A percentile compares a stretch with the other conserved stretches of the same genome.
Evolutionary conservation across 2,797 vertebrate species (phyloP).

Genomic region (Eremophila alpestris): DNA sequence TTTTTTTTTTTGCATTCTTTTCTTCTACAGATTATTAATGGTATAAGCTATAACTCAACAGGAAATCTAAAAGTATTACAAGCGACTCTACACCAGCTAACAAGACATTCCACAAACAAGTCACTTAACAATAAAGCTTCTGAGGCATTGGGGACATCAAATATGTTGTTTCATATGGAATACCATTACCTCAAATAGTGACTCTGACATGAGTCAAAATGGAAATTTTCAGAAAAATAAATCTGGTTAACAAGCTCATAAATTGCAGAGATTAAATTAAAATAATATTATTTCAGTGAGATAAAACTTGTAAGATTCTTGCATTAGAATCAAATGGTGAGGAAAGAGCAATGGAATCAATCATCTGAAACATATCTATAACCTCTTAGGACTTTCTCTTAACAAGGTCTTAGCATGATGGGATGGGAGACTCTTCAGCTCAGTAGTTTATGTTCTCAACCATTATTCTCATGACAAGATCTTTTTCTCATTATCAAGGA

Average conservation of each 20-base stretch:
- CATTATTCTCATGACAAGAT: not conserved
- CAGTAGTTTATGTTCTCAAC: not conserved
- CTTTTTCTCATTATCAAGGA: not conserved
- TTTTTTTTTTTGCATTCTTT: not conserved
- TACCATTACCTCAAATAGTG: not conserved
- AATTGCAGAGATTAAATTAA: not conserved
- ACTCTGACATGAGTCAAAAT: not conserved
- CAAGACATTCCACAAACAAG: not conserved
- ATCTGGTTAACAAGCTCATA: not conserved
- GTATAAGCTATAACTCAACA: not conserved
- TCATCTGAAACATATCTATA: not conserved
- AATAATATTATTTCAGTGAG: not conserved
- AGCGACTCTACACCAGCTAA: not conserved
- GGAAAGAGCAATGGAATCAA: not conserved
- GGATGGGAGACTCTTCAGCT: not conserved
- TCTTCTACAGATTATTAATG: not conserved
- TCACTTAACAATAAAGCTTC: not conserved
- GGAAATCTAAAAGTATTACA: not conserved
- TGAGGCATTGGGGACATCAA: not conserved
- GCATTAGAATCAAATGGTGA: not conserved
- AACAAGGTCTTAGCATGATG: not conserved
- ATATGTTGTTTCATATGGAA: not conserved
- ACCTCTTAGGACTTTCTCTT: not conserved
- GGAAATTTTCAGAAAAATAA: not conserved
- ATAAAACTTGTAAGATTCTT: not conserved